Percentiles rank a stretch among this genome's conserved stretches.
Evolutionary conservation across 2,113 vertebrate species (phyloP).

Genomic region (Danio rerio): DNA sequence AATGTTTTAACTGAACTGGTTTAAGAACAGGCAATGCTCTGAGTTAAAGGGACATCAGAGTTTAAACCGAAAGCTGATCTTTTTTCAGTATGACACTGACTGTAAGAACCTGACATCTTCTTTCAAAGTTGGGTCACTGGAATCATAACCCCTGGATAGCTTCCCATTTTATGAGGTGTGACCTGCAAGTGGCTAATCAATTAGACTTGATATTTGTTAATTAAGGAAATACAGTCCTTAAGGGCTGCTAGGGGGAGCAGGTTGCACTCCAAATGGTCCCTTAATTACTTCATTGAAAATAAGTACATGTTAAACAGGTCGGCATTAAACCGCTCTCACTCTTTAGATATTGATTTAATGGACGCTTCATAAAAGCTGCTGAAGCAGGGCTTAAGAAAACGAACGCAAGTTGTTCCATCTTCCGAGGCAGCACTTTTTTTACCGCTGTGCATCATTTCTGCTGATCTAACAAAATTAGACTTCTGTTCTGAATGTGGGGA

Average conservation of each 20-base stretch:
- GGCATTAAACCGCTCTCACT: slow-evolving; percentile 64
- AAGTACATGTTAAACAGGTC: slow-evolving; percentile 71
- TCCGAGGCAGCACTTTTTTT: slow-evolving; percentile 55
- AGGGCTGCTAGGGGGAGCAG: slow-evolving; percentile 68
- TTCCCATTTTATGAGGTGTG: slow-evolving; percentile 44
- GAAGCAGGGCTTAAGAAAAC: slow-evolving; percentile 54
- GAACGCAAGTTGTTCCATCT: slow-evolving; percentile 46
- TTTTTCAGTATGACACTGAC: not conserved
- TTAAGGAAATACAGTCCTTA: slow-evolving; percentile 70
- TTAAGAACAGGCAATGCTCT: not conserved
- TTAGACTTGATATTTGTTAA: slow-evolving; percentile 76
- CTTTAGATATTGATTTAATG: slow-evolving; percentile 72
- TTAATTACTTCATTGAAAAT: slow-evolving; percentile 77
- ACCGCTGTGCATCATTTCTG: slow-evolving; percentile 59
- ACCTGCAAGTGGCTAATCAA: slow-evolving; percentile 70
- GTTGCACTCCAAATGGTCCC: slow-evolving; percentile 71
- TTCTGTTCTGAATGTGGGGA: slow-evolving; percentile 47
- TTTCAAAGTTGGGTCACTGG: slow-evolving; percentile 29
- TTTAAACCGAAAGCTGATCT: not conserved
- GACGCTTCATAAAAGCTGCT: slow-evolving; percentile 60
- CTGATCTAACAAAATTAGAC: slow-evolving; percentile 61
- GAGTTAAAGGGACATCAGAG: not conserved
- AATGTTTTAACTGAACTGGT: not conserved
- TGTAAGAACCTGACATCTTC: slow-evolving; percentile 28
- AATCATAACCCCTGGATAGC: slow-evolving; percentile 25